Base-by-base conservation (phyloP, 1,140 invertebrate species). In the Phortica variegata region DNA sequence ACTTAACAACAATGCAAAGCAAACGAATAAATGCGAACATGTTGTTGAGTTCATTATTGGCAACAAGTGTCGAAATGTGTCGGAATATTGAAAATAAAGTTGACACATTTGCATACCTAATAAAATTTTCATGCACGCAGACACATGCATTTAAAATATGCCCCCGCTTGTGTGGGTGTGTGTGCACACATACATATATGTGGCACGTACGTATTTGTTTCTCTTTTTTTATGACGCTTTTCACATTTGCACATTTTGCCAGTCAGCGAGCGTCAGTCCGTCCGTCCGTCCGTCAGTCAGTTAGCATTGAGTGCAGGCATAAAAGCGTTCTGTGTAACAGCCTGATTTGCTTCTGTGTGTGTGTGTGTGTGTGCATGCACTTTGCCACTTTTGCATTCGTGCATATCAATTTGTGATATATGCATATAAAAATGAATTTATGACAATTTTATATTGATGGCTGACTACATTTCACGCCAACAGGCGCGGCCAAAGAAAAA, bases 71-170 rank as follows among this genome's bases (percentile, higher is more conserved):
- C 61, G 58, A 60, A 60, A 63, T 55, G 60, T 69, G 63, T 59
- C 56, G 55, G 62, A 59, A 59, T 60, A 68, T 66, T 50, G 55
- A 60, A 65, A 60, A 60, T 72, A 58, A 72, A 62, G 61, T 62
- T 73, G 61, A 62, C 69, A 73, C 69, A 73, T 73, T 73, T 73
- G 65, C 69, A 73, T 72, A 69, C 60, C 65, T 73, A 72, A 73
- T 73, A 63, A 69, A 65, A 73, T 54, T 60, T 58, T 56, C 56
- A 57, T 53, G 39, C 29, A 39, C 5, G 5, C 16, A n/a, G 13
- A n/a, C 13, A 7, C n/a, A n/a, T 36, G n/a, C 39, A 34, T 36
- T 8, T 26, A 46, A 6, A 8, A 10, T 13, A 5, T 10, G 31
- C 45, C 12, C 26, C 6, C 26, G 26, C 12, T 34, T 15, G 13